Evolutionary conservation across 53 echinoderm and acorn worm species (phyloP).

Genomic region (Mesocentrotus franciscanus): DNA sequence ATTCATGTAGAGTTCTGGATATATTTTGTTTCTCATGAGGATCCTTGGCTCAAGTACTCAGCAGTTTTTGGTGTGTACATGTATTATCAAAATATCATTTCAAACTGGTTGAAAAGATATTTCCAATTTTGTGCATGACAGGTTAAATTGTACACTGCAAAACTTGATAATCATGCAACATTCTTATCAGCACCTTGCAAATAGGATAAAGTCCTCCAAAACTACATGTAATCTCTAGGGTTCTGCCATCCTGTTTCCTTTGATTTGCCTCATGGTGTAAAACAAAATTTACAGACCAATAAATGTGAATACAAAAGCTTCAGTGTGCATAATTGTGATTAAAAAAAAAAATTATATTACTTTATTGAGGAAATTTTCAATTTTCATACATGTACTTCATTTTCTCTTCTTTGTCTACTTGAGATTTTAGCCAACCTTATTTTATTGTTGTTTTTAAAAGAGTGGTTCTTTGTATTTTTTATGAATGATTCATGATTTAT

Average conservation of each 20-base stretch:
- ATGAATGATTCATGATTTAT: neutral
- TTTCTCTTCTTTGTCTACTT: neutral
- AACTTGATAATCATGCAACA: no score
- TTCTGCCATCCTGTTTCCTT: no score
- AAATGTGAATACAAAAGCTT: no score
- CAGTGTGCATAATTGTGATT: no score
- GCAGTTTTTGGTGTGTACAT: slow-evolving; percentile 46
- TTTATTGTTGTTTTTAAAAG: neutral
- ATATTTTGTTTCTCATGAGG: slow-evolving; percentile 12
- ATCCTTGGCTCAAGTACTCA: slow-evolving; percentile 14
- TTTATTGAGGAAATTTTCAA: neutral
- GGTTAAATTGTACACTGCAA: no score
- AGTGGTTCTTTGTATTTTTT: neutral
- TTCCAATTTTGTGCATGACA: no score
- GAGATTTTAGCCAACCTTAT: neutral
- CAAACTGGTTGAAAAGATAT: neutral
- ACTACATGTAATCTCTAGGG: no score
- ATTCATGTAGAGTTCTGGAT: neutral
- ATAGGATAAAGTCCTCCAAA: no score
- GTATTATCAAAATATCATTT: neutral
- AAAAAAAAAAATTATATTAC: no score
- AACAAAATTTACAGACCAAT: no score
- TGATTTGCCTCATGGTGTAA: no score
- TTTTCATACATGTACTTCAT: neutral
- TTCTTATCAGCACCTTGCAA: no score